Base-by-base conservation (phyloP, 2,113 vertebrate genomes). In the Ovibos moschatus region DNA sequence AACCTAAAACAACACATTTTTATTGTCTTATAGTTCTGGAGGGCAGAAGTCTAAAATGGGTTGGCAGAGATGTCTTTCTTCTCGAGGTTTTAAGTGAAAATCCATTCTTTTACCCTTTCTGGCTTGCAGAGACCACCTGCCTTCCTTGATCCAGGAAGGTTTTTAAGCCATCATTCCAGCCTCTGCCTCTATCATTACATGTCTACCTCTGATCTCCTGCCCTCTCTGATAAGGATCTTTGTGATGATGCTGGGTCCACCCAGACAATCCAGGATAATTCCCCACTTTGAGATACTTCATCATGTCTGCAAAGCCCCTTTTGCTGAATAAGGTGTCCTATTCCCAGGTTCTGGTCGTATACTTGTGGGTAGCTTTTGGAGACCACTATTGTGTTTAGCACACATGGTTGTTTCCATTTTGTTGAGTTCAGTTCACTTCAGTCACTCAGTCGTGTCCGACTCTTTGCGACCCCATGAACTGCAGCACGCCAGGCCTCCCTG, bases 281-380 rank as follows among this genome's bases (percentile, higher is more conserved):
- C 28, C 45, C 15, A 0, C 3, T 76, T 51, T 17, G 6, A 53
- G 16, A 50, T 4, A 19, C 67, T 71, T 19, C 4, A 16, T 15
- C 58, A 10, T 50, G 6, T 16, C 64, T 27, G 27, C 28, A 27
- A 30, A n/a, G 21, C 15, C n/a, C 57, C 50, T 53, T 6, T 7
- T 4, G 4, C 64, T 2, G 0, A 0, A 27, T 5, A 6, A 27
- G 64, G 64, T 6, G 23, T 12, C 21, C 6, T 2, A 30, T 0
- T 47, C 67, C 10, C 23, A 47, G 50, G 11, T 19, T 13, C 19
- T 43, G 3, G n/a, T 40, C 12, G 3, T 40, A 43, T 25, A 25
- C 43, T 16, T 7, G 1, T 2, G 17, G 33, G 5, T 19, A 2
- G 12, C 53, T 83, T 62, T 28, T 2, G 79, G 36, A 50, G 40